Evolutionary conservation across 1,140 invertebrate genomes (phyloP), one percentile per base, ranked within the genome.

Genomic region (Cydia pomonella): DNA sequence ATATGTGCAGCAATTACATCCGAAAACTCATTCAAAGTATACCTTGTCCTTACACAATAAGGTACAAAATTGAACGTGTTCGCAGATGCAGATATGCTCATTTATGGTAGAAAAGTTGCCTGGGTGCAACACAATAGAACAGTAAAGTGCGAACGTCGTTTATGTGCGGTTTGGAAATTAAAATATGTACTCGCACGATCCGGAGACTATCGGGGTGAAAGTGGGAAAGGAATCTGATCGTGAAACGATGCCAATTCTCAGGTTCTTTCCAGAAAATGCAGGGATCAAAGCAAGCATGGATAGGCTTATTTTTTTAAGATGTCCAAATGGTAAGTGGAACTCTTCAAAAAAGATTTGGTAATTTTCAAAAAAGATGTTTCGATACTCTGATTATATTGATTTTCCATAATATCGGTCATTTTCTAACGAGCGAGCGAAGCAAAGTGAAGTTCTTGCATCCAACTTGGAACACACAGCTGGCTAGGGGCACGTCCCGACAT

Each of bases 131-230:
- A 59, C 73, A 92, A 90, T 90, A 87, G 88, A 84, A 86, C 87
- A 84, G 84, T 89, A 90, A 90, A 91, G 84, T 85, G 84, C 82
- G 82, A 85, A 84, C 82, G 84, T 86, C 87, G 84, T 90, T 90
- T 90, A 89, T 85, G 74, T 89, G 90, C 85, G 90, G 90, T 92
- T 92, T 86, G 82, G 87, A 89, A 92, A 92, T 92, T 92, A 92
- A 90, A 92, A 92, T 89, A 81, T 76, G 79, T 18, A 80, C 84
- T 84, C 82, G 82, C 80, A 76, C 85, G 86, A 87, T 87, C 79
- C 78, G 74, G 78, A 79, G 79, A 81, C 83, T 79, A 81, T 73
- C 75, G 81, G 79, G 80, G 80, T 80, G 80, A 76, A 73, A 75
- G 59, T 72, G 71, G 33, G 69, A 44, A 41, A 47, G 27, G n/a